Conservation (phyloP, 2,113 vertebrate species). For the Melanocharis versteri region DNA sequence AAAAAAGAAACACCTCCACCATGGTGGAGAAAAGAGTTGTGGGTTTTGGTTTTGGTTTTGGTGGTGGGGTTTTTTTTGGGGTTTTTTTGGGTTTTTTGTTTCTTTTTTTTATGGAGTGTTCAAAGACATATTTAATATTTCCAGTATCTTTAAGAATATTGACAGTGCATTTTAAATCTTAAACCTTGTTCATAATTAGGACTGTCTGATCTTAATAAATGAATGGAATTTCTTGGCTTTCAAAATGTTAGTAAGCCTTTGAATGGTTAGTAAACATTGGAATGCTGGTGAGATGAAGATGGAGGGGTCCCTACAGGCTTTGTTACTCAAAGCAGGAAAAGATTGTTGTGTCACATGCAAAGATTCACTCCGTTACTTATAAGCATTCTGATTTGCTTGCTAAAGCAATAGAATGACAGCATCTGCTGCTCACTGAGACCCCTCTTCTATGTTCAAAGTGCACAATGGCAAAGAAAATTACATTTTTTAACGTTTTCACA, state of each 20-base stretch:
- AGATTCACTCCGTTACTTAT: not conserved
- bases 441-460: not conserved
- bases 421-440: not conserved
- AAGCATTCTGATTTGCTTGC: not conserved
- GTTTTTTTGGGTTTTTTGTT: too few relatives aligned
- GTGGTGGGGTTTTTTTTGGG: too few relatives aligned
- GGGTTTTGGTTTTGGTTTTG: too few relatives aligned
- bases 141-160: not conserved
- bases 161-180: not conserved
- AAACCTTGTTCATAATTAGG: not conserved
- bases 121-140: not conserved
- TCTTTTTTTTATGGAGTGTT: rapidly evolving
- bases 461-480: not conserved
- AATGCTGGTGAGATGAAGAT: not conserved
- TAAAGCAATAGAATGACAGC: not conserved
- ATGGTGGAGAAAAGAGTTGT: not conserved
- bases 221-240: not conserved
- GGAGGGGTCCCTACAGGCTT: not conserved
- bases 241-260: not conserved
- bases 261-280: not conserved
- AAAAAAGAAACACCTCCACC: not conserved
- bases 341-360: not conserved
- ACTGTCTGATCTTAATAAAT: not conserved
- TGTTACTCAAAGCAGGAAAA: not conserved
- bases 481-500: not conserved